Conservation (phyloP, 92 coral and sea anemone species). For the Montipora capitata region DNA sequence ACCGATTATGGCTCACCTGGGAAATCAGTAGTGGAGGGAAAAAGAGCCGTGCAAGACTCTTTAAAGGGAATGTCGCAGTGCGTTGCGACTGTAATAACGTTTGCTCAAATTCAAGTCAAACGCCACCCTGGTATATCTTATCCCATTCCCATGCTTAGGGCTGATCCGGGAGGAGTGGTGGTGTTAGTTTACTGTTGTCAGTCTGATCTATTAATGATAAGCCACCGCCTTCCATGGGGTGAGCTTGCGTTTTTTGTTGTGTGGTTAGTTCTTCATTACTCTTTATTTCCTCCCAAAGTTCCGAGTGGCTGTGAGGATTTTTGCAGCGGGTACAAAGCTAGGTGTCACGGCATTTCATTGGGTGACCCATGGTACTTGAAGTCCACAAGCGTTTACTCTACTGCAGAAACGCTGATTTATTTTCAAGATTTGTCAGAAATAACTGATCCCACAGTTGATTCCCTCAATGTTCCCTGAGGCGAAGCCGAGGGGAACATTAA, state of each 20-base stretch:
- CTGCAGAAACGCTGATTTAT: background rate
- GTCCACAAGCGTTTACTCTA: constrained; percentile 43
- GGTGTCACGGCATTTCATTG: constrained; percentile 8
- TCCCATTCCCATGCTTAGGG: constrained; percentile 51
- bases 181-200: constrained; percentile 26
- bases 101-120: constrained; percentile 30
- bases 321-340: constrained; percentile 45
- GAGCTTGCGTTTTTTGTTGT: constrained; percentile 19
- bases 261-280: constrained; percentile 50
- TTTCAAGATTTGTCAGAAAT: no score
- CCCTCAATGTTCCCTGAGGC: no score
- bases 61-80: constrained; percentile 21
- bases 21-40: no score
- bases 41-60: background rate
- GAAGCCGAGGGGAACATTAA: no score
- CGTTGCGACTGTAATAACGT: constrained; percentile 38
- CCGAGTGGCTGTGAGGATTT: constrained; percentile 9
- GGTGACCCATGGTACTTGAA: constrained; percentile 44
- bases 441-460: no score
- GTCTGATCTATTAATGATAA: constrained; percentile 41
- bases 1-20: constrained; percentile 22
- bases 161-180: constrained; percentile 33
- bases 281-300: constrained; percentile 37
- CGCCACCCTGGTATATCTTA: constrained; percentile 38
- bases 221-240: constrained; percentile 16